Base-by-base conservation (phyloP, 2,888 invertebrate genomes). In the Cephus pulcher region DNA sequence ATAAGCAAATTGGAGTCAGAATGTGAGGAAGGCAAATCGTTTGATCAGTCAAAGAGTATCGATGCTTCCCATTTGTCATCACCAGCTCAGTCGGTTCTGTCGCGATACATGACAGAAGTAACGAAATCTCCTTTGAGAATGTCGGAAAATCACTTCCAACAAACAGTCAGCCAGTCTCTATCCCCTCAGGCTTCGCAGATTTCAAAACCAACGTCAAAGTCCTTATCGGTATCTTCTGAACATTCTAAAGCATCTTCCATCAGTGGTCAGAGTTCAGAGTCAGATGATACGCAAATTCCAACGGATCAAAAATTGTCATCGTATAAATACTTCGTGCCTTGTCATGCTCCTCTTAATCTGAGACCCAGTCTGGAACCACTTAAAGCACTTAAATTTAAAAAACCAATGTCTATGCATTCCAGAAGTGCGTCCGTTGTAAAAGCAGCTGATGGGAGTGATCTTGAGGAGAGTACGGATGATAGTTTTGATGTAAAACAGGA, bases 321-420 rank as follows among this genome's bases (percentile, higher is more conserved):
- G 15, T 15, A 32, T 71, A 89, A 89, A 79, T 82, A 85, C 68
- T 83, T 87, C 15, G 90, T 89, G 4, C 88, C 91, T 0, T 91
- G 90, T 79, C 90, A 91, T 75, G 86, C 86, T 11, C 90, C 91
- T 1, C 82, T 88, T 4, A 79, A 88, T 75, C 83, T 89, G 34
- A 81, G 83, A 12, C 89, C 87, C 0, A 91, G 87, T 78, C 82
- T 91, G 30, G 90, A 90, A n/a, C 90, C 89, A 2, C 78, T 91
- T 1, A 86, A 85, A 78, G 88, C 89, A 6, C 75, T 91, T 35
- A 88, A 80, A 77, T 82, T 80, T 35, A 80, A 77, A 71, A 84
- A 84, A 83, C 78, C 78, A 37, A 75, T 78, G 1, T 76, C 78
- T 32, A 75, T 78, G 78, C 69, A 78, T 32, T 75, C 75, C 4